These are phyloP conservation scores for Steromphala cineraria DNA, from an alignment of 2,888 invertebrate species.

Conservation along the genomic window DNA sequence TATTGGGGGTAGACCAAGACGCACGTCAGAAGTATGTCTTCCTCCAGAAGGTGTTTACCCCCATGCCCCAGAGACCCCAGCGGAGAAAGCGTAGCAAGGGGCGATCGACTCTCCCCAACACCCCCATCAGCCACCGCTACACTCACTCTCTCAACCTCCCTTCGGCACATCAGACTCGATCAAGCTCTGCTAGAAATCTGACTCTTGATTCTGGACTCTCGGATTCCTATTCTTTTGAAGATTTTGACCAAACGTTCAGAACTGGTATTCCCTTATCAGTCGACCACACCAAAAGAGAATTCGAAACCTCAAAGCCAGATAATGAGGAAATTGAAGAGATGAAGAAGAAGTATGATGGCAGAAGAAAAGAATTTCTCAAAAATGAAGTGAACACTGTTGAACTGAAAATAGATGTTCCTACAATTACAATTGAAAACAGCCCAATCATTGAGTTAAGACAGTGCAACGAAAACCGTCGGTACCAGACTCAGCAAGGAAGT, in stretches of 20 bases:
- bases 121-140: neutral
- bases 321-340: neutral
- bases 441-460: neutral
- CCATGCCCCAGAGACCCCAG: neutral
- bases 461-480: neutral
- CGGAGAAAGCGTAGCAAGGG: neutral
- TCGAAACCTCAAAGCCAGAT: neutral
- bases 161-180: neutral
- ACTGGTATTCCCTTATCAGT: too few relatives aligned
- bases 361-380: neutral
- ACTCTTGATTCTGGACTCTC: neutral
- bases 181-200: neutral
- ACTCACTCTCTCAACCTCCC: neutral
- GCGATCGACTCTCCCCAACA: neutral
- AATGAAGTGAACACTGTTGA: constrained; percentile 1
- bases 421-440: constrained; percentile 1
- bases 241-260: too few relatives aligned
- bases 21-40: neutral
- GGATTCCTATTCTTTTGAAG: neutral
- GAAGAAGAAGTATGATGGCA: neutral
- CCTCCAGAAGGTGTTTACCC: neutral
- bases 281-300: neutral
- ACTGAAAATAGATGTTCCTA: neutral
- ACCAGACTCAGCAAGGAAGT: neutral
- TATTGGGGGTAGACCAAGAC: neutral